Evolutionary conservation across 2,113 vertebrate genomes (phyloP).

Genomic region (Strix aluco): DNA sequence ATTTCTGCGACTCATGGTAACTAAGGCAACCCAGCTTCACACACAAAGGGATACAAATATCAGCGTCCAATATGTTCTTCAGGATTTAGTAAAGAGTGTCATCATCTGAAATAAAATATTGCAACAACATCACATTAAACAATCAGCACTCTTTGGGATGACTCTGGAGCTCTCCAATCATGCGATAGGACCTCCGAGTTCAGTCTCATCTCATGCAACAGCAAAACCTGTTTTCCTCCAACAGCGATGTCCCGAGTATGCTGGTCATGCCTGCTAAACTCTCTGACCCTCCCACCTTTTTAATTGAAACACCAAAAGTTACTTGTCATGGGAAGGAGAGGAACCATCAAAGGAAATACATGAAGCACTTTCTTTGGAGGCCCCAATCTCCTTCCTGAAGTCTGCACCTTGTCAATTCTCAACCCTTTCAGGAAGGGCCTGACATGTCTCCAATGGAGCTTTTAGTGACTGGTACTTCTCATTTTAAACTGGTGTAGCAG

Average conservation of each 20-base stretch:
- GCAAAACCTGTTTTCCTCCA: background rate
- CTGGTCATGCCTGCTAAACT: background rate
- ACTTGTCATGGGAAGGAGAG: background rate
- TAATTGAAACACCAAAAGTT: background rate
- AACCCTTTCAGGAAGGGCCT: background rate
- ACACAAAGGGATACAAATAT: constrained; percentile 2
- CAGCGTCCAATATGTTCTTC: background rate
- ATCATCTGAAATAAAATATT: background rate
- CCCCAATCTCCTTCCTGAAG: background rate
- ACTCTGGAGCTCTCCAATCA: background rate
- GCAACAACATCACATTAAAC: background rate
- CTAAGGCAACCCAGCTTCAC: constrained; percentile 52
- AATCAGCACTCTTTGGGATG: background rate
- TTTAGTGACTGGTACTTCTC: background rate
- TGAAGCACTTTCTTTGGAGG: background rate
- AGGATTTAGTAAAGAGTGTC: background rate
- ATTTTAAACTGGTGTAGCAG: background rate
- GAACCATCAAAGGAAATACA: background rate
- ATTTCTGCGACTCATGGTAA: constrained; percentile 29
- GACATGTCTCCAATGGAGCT: background rate
- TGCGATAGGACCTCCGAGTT: background rate
- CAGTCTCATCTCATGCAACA: background rate
- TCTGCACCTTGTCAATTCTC: background rate
- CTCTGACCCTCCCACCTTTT: background rate
- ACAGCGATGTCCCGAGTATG: fast-evolving